Base-by-base conservation (phyloP, 2,888 invertebrate genomes). In the Microlaimidae sp. region DNA sequence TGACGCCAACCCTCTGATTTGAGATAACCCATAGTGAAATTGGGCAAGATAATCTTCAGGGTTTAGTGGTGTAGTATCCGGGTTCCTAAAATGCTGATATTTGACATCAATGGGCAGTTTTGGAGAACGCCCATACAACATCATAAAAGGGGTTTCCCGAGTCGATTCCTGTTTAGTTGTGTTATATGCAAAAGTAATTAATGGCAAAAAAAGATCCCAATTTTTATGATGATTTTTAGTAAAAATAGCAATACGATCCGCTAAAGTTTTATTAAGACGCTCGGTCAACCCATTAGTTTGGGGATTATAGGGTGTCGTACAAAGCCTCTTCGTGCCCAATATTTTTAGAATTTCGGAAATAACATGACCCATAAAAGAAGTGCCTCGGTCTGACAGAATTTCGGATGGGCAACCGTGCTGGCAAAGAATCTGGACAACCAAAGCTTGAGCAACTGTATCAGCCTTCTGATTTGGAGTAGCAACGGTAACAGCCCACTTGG, bases 141-240 rank as follows among this genome's bases (percentile, higher is more conserved):
- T 13, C 19, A 26, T 23, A n/a, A 47, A 47, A 13, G 47, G 47
- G 23, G 47, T 47, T 13, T 47, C 47, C n/a, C 47, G 26, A 10
- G 47, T 47, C 5, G 47, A 47, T 24, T 25, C n/a, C 17, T 47
- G 47, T 13, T 23, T 5, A 47, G 23, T 47, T 4, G 47, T 21
- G 24, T 47, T 47, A 23, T 47, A 47, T 17, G 47, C 17, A n/a
- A 47, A 47, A 17, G n/a, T 32, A 17, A 32, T 32, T 17, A 32
- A 13, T 32, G 32, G 32, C 10, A 7, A 32, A 7, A 32, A 17
- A 32, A 7, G 32, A 32, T 23, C 25, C 47, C 47, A 19, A 23
- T 13, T 47, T 27, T 13, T 13, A n/a, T n/a, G n/a, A n/a, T n/a
- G n/a, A n/a, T n/a, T n/a, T n/a, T n/a, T n/a, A n/a, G n/a, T n/a